Evolutionary conservation across 2,888 invertebrate species (phyloP), one percentile per base, ranked within the genome.

Genomic region (Lasioglossum calceatum): DNA sequence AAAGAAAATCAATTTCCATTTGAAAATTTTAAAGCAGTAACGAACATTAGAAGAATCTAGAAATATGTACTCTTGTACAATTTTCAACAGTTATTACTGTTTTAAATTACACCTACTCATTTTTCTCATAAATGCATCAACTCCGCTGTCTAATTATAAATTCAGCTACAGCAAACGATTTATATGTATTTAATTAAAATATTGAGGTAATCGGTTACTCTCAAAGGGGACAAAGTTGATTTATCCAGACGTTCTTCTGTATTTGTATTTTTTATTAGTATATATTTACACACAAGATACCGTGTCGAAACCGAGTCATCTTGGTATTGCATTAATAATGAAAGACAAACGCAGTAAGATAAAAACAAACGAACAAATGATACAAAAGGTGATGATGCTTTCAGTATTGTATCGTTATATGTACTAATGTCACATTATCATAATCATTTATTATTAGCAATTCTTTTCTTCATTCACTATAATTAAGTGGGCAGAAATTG

Each of bases 311-410:
- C 91, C 89, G 92, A 93, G 91, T 92, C 89, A 94, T 93, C 93
- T 94, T 92, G 92, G 92, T 93, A 94, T 94, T 95, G 94, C 93
- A 94, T 93, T 94, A 92, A 94, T 93, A 94, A 94, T 94, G 94
- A 94, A 95, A 94, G 94, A 94, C 94, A 94, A 95, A 94, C 94
- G 94, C 94, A 94, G 92, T 93, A 95, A 94, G 94, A 94, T 93
- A 93, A 93, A 94, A 94, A 94, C 93, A 94, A 94, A 94, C 93
- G 92, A 94, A 94, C 93, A 94, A 95, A 94, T 94, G 94, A 95
- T 95, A 94, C 93, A 95, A 95, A 92, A 94, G 93, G 94, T 94
- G 93, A 94, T 94, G 93, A 92, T 92, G 91, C 90, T 92, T 44
- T 92, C 89, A 91, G 92, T 92, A 92, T 92, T 89, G 89, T 91